phyloP scores from a whole-genome alignment of 2,888 invertebrate species.

The Athalia circularis region DNA sequence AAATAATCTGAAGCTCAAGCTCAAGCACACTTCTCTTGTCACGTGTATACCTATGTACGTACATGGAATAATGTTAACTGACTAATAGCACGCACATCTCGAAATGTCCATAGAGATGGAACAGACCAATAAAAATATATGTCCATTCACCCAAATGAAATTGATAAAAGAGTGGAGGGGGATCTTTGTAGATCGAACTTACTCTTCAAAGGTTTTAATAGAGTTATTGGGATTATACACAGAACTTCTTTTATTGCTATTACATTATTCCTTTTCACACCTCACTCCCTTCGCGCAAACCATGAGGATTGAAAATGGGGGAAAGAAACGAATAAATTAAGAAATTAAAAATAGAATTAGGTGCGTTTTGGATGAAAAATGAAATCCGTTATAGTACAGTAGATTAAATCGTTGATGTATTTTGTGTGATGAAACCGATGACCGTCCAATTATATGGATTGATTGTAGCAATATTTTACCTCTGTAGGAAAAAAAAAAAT shows the following conservation, averaged over 20 bases:
- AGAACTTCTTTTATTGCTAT: conserved; percentile 68
- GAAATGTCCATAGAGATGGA: conserved; percentile 16
- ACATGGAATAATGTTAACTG: conserved; percentile 36
- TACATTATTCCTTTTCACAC: conserved; percentile 43
- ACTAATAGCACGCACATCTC: conserved; percentile 20
- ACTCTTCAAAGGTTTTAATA: conserved; percentile 26
- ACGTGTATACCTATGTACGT: not conserved
- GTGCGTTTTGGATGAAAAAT: not conserved
- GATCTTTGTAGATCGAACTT: conserved; percentile 17
- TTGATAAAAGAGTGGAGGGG: conserved; percentile 20
- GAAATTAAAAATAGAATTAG: not conserved
- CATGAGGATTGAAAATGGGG: not conserved
- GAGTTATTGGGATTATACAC: conserved; percentile 63
- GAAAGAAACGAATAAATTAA: not conserved
- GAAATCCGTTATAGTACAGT: not conserved
- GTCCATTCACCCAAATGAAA: conserved; percentile 49
- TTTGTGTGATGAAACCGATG: conserved; percentile 11
- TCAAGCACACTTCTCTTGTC: not conserved
- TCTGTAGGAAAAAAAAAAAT: conserved; percentile 1
- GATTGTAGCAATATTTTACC: not conserved
- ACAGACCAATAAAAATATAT: conserved; percentile 49
- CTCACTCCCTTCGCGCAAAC: not conserved
- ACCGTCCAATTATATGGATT: conserved; percentile 10
- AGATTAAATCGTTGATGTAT: conserved; percentile 1
- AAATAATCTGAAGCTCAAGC: conserved; percentile 1